These are phyloP conservation scores for Sitta europaea DNA, from an alignment of 2,113 vertebrate genomes.

Conservation along the genomic window DNA sequence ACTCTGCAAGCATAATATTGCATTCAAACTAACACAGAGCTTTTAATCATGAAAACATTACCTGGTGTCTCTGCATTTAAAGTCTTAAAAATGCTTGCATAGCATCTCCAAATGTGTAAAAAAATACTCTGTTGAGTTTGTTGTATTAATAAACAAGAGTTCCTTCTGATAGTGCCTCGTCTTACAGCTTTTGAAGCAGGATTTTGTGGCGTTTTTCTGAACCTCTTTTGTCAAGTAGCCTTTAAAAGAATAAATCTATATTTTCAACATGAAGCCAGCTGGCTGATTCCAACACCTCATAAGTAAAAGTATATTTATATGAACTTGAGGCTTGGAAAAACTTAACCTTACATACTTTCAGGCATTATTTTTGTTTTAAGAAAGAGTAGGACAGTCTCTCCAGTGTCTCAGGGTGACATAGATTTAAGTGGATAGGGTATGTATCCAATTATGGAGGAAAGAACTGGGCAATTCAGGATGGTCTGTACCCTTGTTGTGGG, in stretches of 20 bases:
- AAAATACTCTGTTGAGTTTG: not conserved
- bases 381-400: not conserved
- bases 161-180: not conserved
- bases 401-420: not conserved
- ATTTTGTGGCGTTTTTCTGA: not conserved
- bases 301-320: not conserved
- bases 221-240: not conserved
- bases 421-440: not conserved
- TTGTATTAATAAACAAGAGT: not conserved
- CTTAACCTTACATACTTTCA: not conserved
- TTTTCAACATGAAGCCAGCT: not conserved
- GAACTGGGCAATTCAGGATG: not conserved
- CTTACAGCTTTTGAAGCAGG: not conserved
- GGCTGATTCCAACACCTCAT: not conserved
- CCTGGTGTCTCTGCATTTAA: not conserved
- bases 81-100: not conserved
- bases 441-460: not conserved
- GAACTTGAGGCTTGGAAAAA: not conserved
- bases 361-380: not conserved
- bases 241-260: not conserved
- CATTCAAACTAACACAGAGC: not conserved
- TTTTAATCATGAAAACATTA: not conserved
- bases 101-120: not conserved
- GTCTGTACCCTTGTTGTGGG: not conserved
- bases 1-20: not conserved